Conservation (phyloP, 2,888 invertebrate species). For the Bellardia bayeri region DNA sequence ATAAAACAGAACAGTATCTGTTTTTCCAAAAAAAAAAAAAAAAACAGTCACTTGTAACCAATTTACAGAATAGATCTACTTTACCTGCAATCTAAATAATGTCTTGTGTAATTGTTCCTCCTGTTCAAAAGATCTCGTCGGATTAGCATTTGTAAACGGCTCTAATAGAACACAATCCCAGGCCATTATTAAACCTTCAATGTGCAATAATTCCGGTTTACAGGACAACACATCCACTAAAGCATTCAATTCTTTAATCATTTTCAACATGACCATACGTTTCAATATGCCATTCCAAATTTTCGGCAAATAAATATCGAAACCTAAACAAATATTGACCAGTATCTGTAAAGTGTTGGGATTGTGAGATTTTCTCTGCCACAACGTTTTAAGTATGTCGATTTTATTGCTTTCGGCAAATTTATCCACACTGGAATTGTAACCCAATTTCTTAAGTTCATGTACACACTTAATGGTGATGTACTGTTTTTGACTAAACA, state of each 20-base stretch:
- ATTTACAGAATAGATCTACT: neutral
- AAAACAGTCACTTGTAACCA: too few relatives aligned
- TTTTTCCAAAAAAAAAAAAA: too few relatives aligned
- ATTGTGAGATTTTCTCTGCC: conserved; percentile 82
- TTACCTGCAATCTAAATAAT: conserved; percentile 80
- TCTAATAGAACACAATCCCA: conserved; percentile 82
- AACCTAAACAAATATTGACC: conserved; percentile 83
- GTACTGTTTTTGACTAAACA: conserved; percentile 81
- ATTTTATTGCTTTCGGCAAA: conserved; percentile 83
- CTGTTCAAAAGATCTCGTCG: conserved; percentile 79
- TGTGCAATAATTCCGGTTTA: conserved; percentile 79
- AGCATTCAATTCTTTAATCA: conserved; percentile 81
- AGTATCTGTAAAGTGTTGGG: conserved; percentile 81
- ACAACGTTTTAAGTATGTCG: conserved; percentile 82
- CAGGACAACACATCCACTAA: conserved; percentile 83
- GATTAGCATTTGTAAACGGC: conserved; percentile 82
- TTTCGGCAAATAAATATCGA: conserved; percentile 81
- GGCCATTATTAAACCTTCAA: conserved; percentile 80
- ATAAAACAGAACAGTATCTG: too few relatives aligned
- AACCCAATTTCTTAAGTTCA: conserved; percentile 82
- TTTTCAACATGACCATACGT: conserved; percentile 83
- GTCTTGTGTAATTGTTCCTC: conserved; percentile 81
- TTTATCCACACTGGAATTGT: conserved; percentile 82
- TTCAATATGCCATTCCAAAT: conserved; percentile 84
- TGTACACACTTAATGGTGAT: conserved; percentile 83